Evolutionary conservation across 2,888 invertebrate species (phyloP), one percentile per base, ranked within the genome.

Genomic region (Epinotia brunnichana): DNA sequence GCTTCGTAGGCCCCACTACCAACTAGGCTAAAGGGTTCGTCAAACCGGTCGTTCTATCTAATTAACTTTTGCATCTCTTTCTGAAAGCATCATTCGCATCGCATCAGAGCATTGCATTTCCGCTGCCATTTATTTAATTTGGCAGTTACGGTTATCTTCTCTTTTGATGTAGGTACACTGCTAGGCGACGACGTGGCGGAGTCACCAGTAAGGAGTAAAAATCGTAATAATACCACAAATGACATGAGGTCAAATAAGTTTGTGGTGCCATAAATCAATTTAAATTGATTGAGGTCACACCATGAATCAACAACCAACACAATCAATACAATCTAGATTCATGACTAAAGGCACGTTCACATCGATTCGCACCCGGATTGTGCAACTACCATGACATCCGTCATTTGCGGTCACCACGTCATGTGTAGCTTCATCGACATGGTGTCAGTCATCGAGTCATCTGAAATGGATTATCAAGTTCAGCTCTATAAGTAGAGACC

Each of bases 261-360:
- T 64, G 19, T 69, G 60, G 29, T 17, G 60, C 53, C 17, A 69
- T 69, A 69, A 53, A 69, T 69, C 69, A 69, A 61, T 69, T 51
- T 21, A 69, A 67, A 61, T 60, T 7, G 41, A 61, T 53, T 39
- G 29, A 35, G 17, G 48, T 39, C 39, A 39, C 60, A 39, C 60
- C 60, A 53, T 53, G n/a, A 61, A 69, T 69, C 51, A 69, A 53
- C 41, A 29, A 61, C 61, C 51, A 69, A 53, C 41, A 29, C 48
- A 41, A 19, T 61, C 60, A 41, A 41, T 59, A 62, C 51, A 17
- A 21, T 64, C 64, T 39, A 54, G 39, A 10, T n/a, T 44, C n/a
- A 44, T 61, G 64, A 48, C 17, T 17, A 17, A 7, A 57, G 48
- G 61, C 68, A 74, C 74, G 70, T 73, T 69, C 17, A 64, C 56